Conservation (phyloP, 2,888 invertebrate genomes). For the Apamea anceps region DNA sequence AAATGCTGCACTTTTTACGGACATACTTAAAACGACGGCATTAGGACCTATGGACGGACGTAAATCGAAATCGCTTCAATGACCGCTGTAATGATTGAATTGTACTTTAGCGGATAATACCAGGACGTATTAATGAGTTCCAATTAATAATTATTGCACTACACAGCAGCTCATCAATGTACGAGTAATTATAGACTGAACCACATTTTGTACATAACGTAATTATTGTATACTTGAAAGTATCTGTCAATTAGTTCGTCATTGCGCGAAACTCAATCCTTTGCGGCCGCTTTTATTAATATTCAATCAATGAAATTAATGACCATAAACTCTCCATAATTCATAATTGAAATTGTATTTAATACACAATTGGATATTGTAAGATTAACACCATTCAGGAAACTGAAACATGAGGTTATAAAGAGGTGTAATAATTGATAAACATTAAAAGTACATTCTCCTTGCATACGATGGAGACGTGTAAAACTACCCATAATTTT, state of each 20-base stretch:
- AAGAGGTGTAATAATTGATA: not conserved
- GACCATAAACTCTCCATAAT: not conserved
- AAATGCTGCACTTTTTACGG: constrained; percentile 39
- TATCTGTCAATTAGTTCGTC: constrained; percentile 10
- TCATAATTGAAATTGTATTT: not conserved
- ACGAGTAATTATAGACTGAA: constrained; percentile 2
- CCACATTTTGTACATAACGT: not conserved
- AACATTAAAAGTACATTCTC: not conserved
- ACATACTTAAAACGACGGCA: constrained; percentile 33
- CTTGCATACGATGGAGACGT: not conserved
- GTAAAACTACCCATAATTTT: constrained; percentile 10
- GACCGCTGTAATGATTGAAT: constrained; percentile 9
- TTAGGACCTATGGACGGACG: constrained; percentile 21
- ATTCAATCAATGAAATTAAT: not conserved
- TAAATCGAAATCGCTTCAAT: constrained; percentile 20
- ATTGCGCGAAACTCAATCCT: constrained; percentile 17
- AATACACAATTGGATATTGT: not conserved
- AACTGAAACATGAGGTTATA: not conserved
- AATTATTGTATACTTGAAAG: not conserved
- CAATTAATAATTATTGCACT: constrained; percentile 4
- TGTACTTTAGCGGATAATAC: not conserved
- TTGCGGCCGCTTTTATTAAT: not conserved
- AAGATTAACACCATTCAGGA: not conserved
- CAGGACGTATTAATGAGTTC: not conserved
- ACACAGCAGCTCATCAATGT: not conserved